These are phyloP conservation scores for Platycheirus albimanus DNA, from an alignment of 2,888 invertebrate species.

Conservation along the genomic window DNA sequence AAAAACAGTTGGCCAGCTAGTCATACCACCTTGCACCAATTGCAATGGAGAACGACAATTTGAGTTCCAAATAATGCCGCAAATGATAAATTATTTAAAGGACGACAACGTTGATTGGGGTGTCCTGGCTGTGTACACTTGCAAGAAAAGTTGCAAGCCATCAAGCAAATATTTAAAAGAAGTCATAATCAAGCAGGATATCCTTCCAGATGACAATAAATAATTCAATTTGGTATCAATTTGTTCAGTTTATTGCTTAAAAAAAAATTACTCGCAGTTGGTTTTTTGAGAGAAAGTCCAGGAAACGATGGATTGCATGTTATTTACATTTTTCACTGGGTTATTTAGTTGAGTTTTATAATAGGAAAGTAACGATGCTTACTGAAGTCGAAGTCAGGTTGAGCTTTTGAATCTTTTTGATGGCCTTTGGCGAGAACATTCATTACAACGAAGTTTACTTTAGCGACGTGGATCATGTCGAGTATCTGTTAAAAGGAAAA, in stretches of 20 bases:
- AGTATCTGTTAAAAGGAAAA: constrained; percentile 85
- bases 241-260: constrained; percentile 47
- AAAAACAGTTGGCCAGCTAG: constrained; percentile 70
- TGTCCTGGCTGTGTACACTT: constrained; percentile 92
- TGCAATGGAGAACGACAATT: constrained; percentile 91
- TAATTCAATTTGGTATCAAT: constrained; percentile 24
- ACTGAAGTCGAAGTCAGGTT: constrained; percentile 96
- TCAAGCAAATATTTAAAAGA: constrained; percentile 89
- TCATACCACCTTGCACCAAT: constrained; percentile 88
- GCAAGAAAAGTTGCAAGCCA: constrained; percentile 88
- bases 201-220: constrained; percentile 77
- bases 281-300: not conserved
- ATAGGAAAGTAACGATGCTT: constrained; percentile 95
- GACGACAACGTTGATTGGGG: constrained; percentile 95
- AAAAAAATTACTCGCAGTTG: constrained; percentile 4
- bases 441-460: constrained; percentile 97
- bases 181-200: constrained; percentile 93
- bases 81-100: constrained; percentile 88
- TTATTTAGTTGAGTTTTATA: constrained; percentile 86
- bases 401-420: constrained; percentile 91
- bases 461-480: constrained; percentile 93
- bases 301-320: too few species aligned
- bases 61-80: constrained; percentile 97
- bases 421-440: constrained; percentile 96
- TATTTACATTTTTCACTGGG: not conserved